These are phyloP conservation scores for Lithophane socia DNA, from an alignment of 2,888 invertebrate species.

Conservation along the genomic window DNA sequence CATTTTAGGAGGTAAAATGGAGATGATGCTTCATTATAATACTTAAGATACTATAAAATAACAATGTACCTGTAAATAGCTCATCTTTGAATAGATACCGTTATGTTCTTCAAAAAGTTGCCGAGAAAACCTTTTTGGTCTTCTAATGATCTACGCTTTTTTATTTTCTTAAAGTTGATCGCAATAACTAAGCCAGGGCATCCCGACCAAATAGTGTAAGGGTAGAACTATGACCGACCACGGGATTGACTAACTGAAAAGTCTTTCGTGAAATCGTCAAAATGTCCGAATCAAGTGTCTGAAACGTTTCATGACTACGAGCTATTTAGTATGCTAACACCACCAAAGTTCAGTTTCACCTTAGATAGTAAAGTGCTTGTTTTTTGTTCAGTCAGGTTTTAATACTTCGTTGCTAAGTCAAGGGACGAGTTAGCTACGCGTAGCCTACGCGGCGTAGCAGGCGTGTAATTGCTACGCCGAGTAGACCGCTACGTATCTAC, in stretches of 20 bases:
- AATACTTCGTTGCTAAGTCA: neutral
- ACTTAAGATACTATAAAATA: neutral
- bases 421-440: neutral
- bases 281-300: slow-evolving; percentile 20
- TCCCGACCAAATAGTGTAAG: no score
- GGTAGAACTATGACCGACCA: neutral
- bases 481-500: neutral
- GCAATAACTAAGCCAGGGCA: neutral
- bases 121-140: neutral
- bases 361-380: neutral
- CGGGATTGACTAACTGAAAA: neutral
- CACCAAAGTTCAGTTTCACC: slow-evolving; percentile 15
- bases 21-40: neutral
- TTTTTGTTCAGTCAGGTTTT: neutral
- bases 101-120: neutral
- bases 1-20: no score
- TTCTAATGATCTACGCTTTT: neutral
- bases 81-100: neutral
- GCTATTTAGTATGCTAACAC: slow-evolving; percentile 30
- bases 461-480: neutral
- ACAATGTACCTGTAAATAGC: neutral
- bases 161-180: neutral
- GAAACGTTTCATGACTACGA: neutral
- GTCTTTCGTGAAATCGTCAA: neutral
- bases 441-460: slow-evolving; percentile 19